Percentiles rank a stretch among this genome's conserved stretches.
Conservation (phyloP, 2,797 vertebrate genomes). For the Cygnus olor region DNA sequence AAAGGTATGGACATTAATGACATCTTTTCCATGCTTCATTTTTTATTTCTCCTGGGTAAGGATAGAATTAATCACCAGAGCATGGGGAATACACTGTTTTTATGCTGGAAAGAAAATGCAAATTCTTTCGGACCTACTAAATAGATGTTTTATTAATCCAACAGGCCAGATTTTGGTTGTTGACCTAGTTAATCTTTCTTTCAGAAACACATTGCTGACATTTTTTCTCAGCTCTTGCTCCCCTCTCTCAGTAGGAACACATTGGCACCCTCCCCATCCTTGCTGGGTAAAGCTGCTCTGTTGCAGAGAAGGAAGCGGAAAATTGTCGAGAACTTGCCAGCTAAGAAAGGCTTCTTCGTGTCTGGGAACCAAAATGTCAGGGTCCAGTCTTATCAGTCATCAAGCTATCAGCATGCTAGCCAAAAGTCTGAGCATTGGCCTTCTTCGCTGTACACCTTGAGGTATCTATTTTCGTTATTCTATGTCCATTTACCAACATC, state of each 20-base stretch:
- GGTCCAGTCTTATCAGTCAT: not conserved
- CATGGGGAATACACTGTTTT: not conserved
- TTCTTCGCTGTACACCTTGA: not conserved
- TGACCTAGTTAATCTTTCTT: slow-evolving; percentile 52
- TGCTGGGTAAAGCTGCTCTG: slow-evolving; percentile 32
- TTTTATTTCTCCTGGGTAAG: not conserved
- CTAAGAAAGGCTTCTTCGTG: not conserved
- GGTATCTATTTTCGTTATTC: not conserved
- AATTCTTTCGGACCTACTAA: not conserved
- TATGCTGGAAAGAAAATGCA: not conserved
- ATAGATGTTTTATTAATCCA: slow-evolving; percentile 22
- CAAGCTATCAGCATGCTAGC: not conserved
- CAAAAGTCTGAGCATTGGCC: not conserved
- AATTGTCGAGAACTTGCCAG: not conserved
- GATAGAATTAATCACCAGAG: not conserved
- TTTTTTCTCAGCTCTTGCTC: slow-evolving; percentile 9
- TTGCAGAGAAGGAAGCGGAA: not conserved
- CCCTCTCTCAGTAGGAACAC: not conserved
- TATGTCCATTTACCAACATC: not conserved
- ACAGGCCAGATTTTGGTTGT: not conserved
- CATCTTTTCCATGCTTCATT: not conserved
- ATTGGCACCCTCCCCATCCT: not conserved
- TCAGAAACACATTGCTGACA: slow-evolving; percentile 25
- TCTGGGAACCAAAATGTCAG: not conserved
- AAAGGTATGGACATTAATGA: not conserved